phyloP scores from a whole-genome alignment of 2,888 invertebrate species.

The Gryllus longicercus region DNA sequence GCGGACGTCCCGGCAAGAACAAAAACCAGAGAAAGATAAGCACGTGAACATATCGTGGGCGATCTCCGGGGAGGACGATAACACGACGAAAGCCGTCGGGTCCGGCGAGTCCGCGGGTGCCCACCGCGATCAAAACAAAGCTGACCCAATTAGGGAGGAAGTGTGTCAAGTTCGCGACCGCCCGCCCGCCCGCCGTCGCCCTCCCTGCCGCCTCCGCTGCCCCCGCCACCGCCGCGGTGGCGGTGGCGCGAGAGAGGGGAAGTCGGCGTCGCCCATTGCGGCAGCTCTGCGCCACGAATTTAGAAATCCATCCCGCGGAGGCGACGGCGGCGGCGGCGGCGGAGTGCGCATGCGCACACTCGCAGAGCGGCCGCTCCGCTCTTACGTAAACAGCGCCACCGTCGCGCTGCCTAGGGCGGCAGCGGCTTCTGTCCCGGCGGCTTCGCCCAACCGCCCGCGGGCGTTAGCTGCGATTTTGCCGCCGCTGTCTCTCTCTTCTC shows the following conservation, averaged over 20 bases:
- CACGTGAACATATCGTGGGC: background rate
- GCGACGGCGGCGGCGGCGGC: background rate
- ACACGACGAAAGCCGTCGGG: background rate
- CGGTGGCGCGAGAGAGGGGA: background rate
- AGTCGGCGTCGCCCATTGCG: background rate
- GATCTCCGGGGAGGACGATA: background rate
- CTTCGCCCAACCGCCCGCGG: too few relatives aligned
- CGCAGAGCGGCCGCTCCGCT: background rate
- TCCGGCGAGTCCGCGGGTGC: background rate
- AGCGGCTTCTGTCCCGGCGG: too few relatives aligned
- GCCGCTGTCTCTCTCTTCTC: too few relatives aligned
- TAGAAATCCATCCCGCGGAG: background rate
- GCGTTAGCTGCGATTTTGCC: too few relatives aligned
- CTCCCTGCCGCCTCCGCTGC: background rate
- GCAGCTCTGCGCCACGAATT: slow-evolving; percentile 1
- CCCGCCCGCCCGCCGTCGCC: background rate
- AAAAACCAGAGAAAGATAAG: background rate
- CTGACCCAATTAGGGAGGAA: slow-evolving; percentile 6
- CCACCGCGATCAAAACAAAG: slow-evolving; percentile 1
- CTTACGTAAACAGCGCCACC: too few relatives aligned
- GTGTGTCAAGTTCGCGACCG: background rate
- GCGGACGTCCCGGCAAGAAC: too few relatives aligned
- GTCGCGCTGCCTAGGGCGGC: too few relatives aligned
- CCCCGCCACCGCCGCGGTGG: background rate
- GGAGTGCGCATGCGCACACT: background rate